Base-by-base conservation (phyloP, 2,113 vertebrate genomes). In the Gallinago jamesoni region DNA sequence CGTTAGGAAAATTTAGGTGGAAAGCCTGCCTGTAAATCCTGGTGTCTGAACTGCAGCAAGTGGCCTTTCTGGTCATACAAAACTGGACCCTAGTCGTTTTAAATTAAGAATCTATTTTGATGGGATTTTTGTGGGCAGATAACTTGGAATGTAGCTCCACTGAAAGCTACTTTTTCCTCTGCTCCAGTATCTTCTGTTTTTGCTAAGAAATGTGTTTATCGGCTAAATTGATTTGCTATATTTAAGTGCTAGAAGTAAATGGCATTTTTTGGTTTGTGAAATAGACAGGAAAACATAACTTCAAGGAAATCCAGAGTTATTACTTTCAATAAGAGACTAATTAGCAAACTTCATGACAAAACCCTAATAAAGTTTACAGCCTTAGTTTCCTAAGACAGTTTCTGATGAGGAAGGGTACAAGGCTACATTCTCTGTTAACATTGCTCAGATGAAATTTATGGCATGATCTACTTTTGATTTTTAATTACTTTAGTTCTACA, bases 361-460 rank as follows among this genome's bases (percentile, higher is more conserved):
- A 88, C 63, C 75, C 92, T 74, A 91, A 64, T 63, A 86, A 95
- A 88, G 33, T 93, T 96, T 94, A 77, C 48, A 87, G 18, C 37
- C 63, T 92, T 97, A 97, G 37, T 96, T 94, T 96, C 91, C 56
- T 90, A 43, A 93, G 72, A 47, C 39, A 72, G 33, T 89, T 95
- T 96, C 86, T 97, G 96, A 94, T 95, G 80, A 94, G 73, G 89
- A 53, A 95, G 59, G 45, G 48, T 96, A 90, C 60, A 91, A 89
- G 81, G 96, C 35, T 75, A 72, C 30, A 95, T 90, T 57, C 43
- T 74, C 7, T 41, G 10, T 68, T 81, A 90, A 92, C n/a, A 47
- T 69, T 88, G 63, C 95, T 93, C 79, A 76, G 68, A 69, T 93
- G 23, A 97, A 94, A 93, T 94, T 90, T 53, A 35, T 96, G 55